Evolutionary conservation across 1,140 invertebrate species (phyloP), one percentile per base, ranked within the genome.

Genomic region (Temnothorax longispinosus): DNA sequence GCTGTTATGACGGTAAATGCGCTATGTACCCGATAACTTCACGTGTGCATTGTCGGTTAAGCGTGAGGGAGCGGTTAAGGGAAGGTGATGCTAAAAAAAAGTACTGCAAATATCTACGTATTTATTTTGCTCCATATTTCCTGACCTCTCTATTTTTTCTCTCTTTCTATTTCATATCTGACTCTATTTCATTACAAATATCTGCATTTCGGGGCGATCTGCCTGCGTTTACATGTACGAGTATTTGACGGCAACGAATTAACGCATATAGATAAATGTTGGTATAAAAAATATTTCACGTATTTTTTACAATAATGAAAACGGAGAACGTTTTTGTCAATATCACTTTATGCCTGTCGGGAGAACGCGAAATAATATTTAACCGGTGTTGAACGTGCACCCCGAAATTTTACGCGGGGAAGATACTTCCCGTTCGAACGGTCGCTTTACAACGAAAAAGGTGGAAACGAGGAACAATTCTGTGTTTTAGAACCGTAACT

Each of bases 401-500:
- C 38, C 3, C 13, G 54, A 44, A 74, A 74, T 47, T 82, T 74
- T n/a, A 35, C 11, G 3, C 60, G 21, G 4, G 11, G 21, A 47
- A n/a, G n/a, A 35, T 50, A 11, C 13, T 15, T 21, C 8, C 7
- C 3, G 44, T 32, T 8, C 8, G 15, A 62, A 32, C n/a, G 44
- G 7, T 54, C 67, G 54, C 44, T 77, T 60, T 58, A 52, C 35
- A 13, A 15, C 10, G 32, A 38, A 32, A 44, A 27, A 52, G 64
- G 35, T 35, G 11, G 13, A 41, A 74, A 87, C 47, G 56, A 27
- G 7, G 62, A 21, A 56, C n/a, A n/a, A 38, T 35, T 15, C 11
- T 13, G 56, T 69, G 72, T 81, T 71, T 41, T 62, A 27, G 18
- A 38, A 32, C 6, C 54, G 47, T 27, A 60, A 86, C 50, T 56